Conservation (phyloP, 2,113 vertebrate genomes). For the Corythaeola cristata region DNA sequence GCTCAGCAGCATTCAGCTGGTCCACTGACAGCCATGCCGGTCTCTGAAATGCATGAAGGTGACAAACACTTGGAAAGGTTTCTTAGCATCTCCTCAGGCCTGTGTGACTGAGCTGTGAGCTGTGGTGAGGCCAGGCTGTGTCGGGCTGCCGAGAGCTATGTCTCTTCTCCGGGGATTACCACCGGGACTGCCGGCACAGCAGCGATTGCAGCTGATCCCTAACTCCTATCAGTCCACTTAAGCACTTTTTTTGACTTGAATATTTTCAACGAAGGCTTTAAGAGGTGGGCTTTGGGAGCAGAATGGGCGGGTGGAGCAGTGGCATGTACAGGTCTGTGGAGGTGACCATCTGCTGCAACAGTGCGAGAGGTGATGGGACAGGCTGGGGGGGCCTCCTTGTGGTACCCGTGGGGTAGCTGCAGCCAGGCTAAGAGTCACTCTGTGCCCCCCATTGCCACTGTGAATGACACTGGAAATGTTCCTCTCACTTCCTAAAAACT, state of each 20-base stretch:
- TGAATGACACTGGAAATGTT: background rate
- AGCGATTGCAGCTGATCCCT: background rate
- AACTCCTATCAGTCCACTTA: too few species aligned
- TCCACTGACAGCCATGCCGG: background rate
- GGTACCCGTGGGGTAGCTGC: background rate
- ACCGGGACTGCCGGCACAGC: rapidly evolving
- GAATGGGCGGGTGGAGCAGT: background rate
- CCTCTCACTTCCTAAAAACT: background rate
- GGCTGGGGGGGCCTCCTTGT: background rate
- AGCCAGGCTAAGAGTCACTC: background rate
- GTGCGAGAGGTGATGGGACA: background rate
- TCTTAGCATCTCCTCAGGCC: background rate
- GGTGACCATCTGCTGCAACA: background rate
- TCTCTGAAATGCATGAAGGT: background rate
- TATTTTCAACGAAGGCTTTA: background rate
- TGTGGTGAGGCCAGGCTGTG: rapidly evolving
- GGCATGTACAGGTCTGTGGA: background rate
- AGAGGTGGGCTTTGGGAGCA: background rate
- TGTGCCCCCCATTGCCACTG: background rate
- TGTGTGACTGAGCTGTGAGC: background rate
- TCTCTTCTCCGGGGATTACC: background rate
- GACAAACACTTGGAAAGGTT: background rate
- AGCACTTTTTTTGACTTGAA: background rate
- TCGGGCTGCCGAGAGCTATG: rapidly evolving
- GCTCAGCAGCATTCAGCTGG: background rate